Conservation (phyloP, 2,888 invertebrate species). For the Eledona agricola region DNA sequence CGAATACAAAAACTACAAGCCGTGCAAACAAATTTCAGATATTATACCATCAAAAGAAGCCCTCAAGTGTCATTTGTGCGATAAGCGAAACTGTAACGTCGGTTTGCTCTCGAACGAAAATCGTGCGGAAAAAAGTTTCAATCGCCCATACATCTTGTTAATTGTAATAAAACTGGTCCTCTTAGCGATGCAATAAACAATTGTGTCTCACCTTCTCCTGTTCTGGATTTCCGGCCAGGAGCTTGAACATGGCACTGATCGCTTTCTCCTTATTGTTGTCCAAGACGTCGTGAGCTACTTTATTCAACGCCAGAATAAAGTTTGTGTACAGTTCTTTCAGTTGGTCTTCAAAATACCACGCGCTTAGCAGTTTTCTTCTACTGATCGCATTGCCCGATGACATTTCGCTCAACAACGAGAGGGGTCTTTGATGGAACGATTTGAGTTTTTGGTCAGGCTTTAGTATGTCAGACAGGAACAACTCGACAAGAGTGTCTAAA, state of each 20-base stretch:
- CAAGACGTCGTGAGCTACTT: constrained; percentile 79
- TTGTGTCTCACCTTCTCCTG: constrained; percentile 77
- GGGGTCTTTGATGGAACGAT: constrained; percentile 72
- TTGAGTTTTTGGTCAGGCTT: constrained; percentile 73
- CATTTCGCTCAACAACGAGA: constrained; percentile 67
- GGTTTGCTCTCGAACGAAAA: background rate
- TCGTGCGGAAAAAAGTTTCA: constrained; percentile 12
- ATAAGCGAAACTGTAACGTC: constrained; percentile 10
- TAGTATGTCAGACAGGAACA: constrained; percentile 77
- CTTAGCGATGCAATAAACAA: background rate
- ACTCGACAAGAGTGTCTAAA: constrained; percentile 78
- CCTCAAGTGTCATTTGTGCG: constrained; percentile 2
- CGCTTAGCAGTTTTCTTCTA: constrained; percentile 71
- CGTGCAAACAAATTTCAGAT: background rate
- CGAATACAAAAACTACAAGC: constrained; percentile 1
- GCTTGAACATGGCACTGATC: constrained; percentile 75
- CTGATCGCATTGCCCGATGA: constrained; percentile 73
- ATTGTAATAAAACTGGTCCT: background rate
- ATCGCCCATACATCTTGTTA: background rate
- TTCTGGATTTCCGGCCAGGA: constrained; percentile 82
- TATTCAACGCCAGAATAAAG: constrained; percentile 77
- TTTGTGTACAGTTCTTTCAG: constrained; percentile 74
- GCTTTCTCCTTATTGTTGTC: constrained; percentile 84
- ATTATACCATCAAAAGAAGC: constrained; percentile 1
- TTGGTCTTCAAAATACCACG: constrained; percentile 92